phyloP scores from a whole-genome alignment of 2,113 vertebrate genomes.

The Neodontobutis hainanensis region DNA sequence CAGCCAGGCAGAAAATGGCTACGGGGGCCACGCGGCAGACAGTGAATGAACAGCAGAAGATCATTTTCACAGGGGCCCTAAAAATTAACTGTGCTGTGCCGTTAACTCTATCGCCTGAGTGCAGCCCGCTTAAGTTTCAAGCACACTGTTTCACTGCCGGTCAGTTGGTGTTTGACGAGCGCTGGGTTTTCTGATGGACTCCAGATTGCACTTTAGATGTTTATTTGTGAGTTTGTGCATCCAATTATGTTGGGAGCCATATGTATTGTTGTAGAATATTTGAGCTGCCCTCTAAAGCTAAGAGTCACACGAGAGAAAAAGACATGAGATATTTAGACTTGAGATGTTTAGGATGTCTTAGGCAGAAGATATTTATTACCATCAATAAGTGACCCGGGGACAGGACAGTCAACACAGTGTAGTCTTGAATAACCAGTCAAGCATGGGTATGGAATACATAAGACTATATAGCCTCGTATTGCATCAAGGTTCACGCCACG shows the following conservation, averaged over 20 bases:
- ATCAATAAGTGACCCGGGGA: too few species aligned
- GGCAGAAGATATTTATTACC: too few species aligned
- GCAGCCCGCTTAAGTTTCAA: slow-evolving; percentile 52
- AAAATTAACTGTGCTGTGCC: slow-evolving; percentile 64
- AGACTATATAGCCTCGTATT: too few species aligned
- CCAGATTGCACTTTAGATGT: slow-evolving; percentile 64
- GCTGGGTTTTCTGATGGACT: slow-evolving; percentile 47
- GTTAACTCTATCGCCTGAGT: slow-evolving; percentile 56
- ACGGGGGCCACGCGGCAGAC: slow-evolving; percentile 48
- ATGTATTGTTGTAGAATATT: slow-evolving; percentile 8
- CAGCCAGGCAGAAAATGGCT: slow-evolving; percentile 78
- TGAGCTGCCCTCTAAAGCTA: too few species aligned
- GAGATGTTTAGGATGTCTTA: too few species aligned
- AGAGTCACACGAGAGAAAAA: too few species aligned
- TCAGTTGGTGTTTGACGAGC: slow-evolving; percentile 57
- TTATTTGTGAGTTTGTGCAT: slow-evolving; percentile 55
- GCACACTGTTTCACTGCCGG: slow-evolving; percentile 22
- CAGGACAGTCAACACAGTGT: too few species aligned
- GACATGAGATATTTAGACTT: too few species aligned
- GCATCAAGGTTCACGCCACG: too few species aligned
- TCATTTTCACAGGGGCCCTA: slow-evolving; percentile 66
- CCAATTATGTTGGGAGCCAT: slow-evolving; percentile 45
- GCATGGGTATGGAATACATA: too few species aligned
- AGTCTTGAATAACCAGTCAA: too few species aligned
- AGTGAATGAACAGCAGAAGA: slow-evolving; percentile 61